A percentile compares a stretch with the other conserved stretches of the same genome.
Conservation (phyloP, 2,113 vertebrate species). For the Apodemus speciosus region DNA sequence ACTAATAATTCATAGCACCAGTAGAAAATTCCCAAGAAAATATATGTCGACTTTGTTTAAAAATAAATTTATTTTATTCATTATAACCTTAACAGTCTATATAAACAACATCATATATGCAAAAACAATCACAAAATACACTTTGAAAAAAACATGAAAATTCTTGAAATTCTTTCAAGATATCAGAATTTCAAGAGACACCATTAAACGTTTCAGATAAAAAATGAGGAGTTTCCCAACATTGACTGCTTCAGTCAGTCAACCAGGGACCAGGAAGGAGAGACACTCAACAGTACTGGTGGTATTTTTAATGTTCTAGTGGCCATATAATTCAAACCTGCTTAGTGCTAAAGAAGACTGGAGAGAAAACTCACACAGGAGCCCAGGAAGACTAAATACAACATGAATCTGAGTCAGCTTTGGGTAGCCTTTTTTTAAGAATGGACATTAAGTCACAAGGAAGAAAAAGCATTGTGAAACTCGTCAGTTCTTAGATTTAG, state of each 20-base stretch:
- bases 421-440: not conserved
- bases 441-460: not conserved
- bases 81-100: constrained; percentile 51
- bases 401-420: not conserved
- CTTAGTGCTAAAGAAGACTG: not conserved
- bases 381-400: not conserved
- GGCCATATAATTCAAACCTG: not conserved
- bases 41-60: constrained; percentile 54
- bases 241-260: not conserved
- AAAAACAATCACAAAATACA: constrained; percentile 59
- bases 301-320: constrained; percentile 15
- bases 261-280: not conserved
- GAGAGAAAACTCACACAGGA: not conserved
- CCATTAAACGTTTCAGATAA: constrained; percentile 4
- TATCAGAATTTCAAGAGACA: constrained; percentile 26
- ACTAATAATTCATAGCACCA: not conserved
- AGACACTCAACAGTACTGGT: not conserved
- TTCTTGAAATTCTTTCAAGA: constrained; percentile 7
- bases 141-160: constrained; percentile 56
- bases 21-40: constrained; percentile 49
- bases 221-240: not conserved
- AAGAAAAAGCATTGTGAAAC: not conserved
- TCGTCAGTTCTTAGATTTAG: not conserved
- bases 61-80: constrained; percentile 77
- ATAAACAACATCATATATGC: constrained; percentile 43